Evolutionary conservation across 2,113 vertebrate genomes (phyloP), one percentile per base, ranked within the genome.

Genomic region (Pelecanoides urinatrix): DNA sequence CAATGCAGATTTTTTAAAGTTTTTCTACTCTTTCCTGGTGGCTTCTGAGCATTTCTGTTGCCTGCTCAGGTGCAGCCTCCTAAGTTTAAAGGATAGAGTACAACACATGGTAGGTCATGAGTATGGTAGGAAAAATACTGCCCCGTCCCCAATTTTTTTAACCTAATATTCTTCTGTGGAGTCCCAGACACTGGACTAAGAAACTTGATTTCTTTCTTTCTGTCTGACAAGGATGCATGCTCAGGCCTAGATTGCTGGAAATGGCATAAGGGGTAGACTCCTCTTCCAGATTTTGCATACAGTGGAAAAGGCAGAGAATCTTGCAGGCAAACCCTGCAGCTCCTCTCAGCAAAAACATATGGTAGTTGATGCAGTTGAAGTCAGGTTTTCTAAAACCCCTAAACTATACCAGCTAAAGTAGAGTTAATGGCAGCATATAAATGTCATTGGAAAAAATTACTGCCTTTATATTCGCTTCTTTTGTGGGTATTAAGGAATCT

Each of bases 21-120:
- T 95, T 90, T 75, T 36, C 34, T 70, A 13, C 30, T 49, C 27
- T n/a, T 63, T 29, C 17, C 45, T 90, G 42, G 38, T 83, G 50
- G 6, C 92, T 94, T 63, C 95, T 74, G 40, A 40, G n/a, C 11
- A 23, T 9, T 75, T 50, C 88, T 90, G 49, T 97, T 91, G 62
- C 96, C 96, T 11, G 94, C 89, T 44, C 86, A 96, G 68, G 96
- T 84, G 50, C 97, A 98, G n/a, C 47, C 75, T 77, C 97, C 97
- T 98, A 83, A 63, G 44, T 52, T 73, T 38, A 86, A 79, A 22
- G 32, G 6, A 4, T 23, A 67, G 45, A 90, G 16, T 40, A 50
- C 34, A 86, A 49, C n/a, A 45, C 22, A n/a, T 11, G 13, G 27
- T 67, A 61, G 16, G 5, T 67, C 40, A 63, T 12, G 15, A 58